A percentile compares a stretch with the other conserved stretches of the same genome.
phyloP scores from a whole-genome alignment of 92 coral and sea anemone genomes.

The Bergia sp. region DNA sequence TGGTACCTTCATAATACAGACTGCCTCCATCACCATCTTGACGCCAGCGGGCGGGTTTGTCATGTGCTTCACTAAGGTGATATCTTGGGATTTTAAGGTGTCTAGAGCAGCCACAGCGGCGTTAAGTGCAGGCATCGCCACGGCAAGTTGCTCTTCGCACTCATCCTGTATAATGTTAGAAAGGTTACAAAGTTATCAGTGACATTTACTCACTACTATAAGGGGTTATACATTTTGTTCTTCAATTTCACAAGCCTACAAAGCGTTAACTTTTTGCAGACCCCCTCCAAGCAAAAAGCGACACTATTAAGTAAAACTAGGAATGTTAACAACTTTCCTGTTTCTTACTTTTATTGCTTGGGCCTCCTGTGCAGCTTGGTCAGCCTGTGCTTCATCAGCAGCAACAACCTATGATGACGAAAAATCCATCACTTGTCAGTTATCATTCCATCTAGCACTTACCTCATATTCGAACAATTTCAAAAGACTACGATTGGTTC shows the following conservation, averaged over 20 bases:
- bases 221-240: too few relatives aligned
- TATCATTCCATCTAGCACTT: too few relatives aligned
- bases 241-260: neutral
- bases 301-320: too few relatives aligned
- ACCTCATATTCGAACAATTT: too few relatives aligned
- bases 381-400: slow-evolving; percentile 93
- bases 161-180: slow-evolving; percentile 67
- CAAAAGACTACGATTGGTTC: too few relatives aligned
- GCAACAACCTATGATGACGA: slow-evolving; percentile 71
- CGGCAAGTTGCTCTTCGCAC: slow-evolving; percentile 93
- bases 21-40: slow-evolving; percentile 98
- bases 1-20: slow-evolving; percentile 91
- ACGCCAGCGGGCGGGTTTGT: slow-evolving; percentile 97
- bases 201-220: too few relatives aligned
- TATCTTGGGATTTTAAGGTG: slow-evolving; percentile 90
- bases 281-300: neutral
- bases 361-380: slow-evolving; percentile 88
- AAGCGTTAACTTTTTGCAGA: neutral
- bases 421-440: neutral
- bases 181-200: neutral
- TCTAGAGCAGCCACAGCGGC: slow-evolving; percentile 93
- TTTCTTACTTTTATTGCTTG: slow-evolving; percentile 86
- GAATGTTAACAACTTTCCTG: neutral
- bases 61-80: slow-evolving; percentile 91
- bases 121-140: slow-evolving; percentile 95